Base-by-base conservation (phyloP, 2,113 vertebrate species). In the Corythaixoides concolor region DNA sequence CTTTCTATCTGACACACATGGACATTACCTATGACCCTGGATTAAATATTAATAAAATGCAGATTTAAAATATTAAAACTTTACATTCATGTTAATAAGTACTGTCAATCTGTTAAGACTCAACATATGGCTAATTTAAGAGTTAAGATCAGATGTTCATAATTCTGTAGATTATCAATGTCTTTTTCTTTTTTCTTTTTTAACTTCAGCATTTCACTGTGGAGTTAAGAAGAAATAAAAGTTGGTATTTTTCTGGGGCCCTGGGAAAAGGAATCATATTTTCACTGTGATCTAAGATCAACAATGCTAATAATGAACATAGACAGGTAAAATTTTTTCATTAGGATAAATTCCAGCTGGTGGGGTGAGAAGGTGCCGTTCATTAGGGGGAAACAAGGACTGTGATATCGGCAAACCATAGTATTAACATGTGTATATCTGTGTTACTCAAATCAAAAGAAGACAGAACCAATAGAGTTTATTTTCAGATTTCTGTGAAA, bases 31-130 rank as follows among this genome's bases (percentile, higher is more conserved):
- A 96, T 97, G 97, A 97, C 97, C 97, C 92, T 88, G 77, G 60
- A 96, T 97, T 96, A 97, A 97, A 97, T 97, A 97, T 97, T 97
- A 97, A 97, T 97, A 96, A 97, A 97, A 97, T 97, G 95, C 97
- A 97, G 97, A 97, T 97, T 97, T 97, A 95, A 97, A 97, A 97
- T 97, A 97, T 97, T 97, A 96, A 97, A 97, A 96, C 96, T 97
- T 97, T 97, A 97, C 96, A 88, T 97, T 97, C 96, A 81, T 94
- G 97, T 97, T 97, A 97, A 97, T 97, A 97, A 96, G 93, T 96
- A 97, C 97, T 97, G 97, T 97, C 97, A 97, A 93, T 97, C 97
- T 96, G 87, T 89, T 93, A 72, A 94, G 91, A 87, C 84, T 96
- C 96, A 97, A 97, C 97, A 94, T 96, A 96, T 96, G 95, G 93